Conservation (phyloP, 2,888 invertebrate genomes). For the Pseudeuparius sepicola region DNA sequence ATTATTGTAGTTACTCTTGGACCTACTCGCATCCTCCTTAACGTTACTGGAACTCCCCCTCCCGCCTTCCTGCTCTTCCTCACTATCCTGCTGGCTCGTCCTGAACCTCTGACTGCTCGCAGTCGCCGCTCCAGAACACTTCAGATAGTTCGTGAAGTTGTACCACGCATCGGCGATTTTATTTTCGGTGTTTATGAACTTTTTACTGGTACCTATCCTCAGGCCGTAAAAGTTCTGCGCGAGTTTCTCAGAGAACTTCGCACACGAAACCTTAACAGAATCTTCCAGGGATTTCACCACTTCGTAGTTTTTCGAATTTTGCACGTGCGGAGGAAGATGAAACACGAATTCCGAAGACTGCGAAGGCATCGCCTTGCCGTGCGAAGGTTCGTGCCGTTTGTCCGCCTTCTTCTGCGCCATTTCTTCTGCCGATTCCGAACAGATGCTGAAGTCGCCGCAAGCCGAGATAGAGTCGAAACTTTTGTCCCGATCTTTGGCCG, state of each 20-base stretch:
- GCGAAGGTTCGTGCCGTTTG: background rate
- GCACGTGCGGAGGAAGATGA: background rate
- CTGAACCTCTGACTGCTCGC: too few species aligned
- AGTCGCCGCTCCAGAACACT: conserved; percentile 22
- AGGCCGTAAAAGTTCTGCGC: conserved; percentile 24
- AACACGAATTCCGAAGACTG: conserved; percentile 1
- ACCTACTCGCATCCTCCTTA: too few species aligned
- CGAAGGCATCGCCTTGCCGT: background rate
- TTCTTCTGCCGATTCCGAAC: conserved; percentile 13
- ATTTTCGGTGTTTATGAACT: conserved; percentile 27
- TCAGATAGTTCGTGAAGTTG: conserved; percentile 25
- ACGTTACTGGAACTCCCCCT: too few species aligned
- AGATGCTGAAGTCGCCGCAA: conserved; percentile 23
- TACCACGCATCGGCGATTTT: conserved; percentile 26
- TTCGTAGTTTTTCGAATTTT: conserved; percentile 19
- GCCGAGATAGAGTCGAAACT: conserved; percentile 20
- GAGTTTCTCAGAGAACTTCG: conserved; percentile 24
- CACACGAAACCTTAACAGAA: conserved; percentile 16
- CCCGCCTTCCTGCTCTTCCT: too few species aligned
- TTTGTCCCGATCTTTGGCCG: too few species aligned
- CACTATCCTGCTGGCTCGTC: too few species aligned
- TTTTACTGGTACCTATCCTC: conserved; percentile 25
- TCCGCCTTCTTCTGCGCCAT: conserved; percentile 1
- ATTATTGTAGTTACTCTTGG: too few species aligned
- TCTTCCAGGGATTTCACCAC: conserved; percentile 21